These are phyloP conservation scores for Ethmia dodecea DNA, from an alignment of 2,888 invertebrate genomes.

Conservation along the genomic window DNA sequence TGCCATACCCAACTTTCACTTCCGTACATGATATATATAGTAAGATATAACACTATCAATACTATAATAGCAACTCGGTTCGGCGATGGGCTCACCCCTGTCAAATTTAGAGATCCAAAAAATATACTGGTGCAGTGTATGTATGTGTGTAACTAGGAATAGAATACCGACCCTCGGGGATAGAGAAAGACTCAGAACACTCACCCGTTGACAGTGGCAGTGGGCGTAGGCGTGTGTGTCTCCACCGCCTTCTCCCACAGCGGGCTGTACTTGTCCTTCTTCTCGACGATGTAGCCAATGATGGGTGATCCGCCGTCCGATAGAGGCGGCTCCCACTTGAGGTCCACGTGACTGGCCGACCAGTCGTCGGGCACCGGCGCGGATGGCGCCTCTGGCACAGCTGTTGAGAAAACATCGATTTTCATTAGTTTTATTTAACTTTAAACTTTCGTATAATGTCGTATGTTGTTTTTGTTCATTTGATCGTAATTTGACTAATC, in stretches of 20 bases:
- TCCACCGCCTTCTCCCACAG: conserved; percentile 96
- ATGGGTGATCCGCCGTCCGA: conserved; percentile 97
- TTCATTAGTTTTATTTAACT: not conserved
- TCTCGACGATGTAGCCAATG: conserved; percentile 94
- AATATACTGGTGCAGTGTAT: too few species aligned
- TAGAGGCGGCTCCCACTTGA: conserved; percentile 93
- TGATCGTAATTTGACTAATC: too few species aligned
- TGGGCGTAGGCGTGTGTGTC: conserved; percentile 84
- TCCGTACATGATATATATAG: too few species aligned
- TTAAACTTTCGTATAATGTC: too few species aligned
- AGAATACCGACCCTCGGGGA: too few species aligned
- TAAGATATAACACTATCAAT: too few species aligned
- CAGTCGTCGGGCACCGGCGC: conserved; percentile 95
- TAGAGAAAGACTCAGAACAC: too few species aligned
- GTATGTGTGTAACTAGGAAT: too few species aligned
- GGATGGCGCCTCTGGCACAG: conserved; percentile 91
- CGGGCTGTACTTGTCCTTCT: conserved; percentile 94
- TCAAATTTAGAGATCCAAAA: too few species aligned
- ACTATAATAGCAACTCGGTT: too few species aligned
- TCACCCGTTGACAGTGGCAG: conserved; percentile 89
- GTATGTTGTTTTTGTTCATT: not conserved
- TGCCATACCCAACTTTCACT: too few species aligned
- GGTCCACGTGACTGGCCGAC: conserved; percentile 94
- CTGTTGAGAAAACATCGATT: conserved; percentile 55
- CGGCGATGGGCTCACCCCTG: too few species aligned